These are phyloP conservation scores for Hydroisotoma schaefferi DNA, from an alignment of 2,888 invertebrate species.

Conservation along the genomic window DNA sequence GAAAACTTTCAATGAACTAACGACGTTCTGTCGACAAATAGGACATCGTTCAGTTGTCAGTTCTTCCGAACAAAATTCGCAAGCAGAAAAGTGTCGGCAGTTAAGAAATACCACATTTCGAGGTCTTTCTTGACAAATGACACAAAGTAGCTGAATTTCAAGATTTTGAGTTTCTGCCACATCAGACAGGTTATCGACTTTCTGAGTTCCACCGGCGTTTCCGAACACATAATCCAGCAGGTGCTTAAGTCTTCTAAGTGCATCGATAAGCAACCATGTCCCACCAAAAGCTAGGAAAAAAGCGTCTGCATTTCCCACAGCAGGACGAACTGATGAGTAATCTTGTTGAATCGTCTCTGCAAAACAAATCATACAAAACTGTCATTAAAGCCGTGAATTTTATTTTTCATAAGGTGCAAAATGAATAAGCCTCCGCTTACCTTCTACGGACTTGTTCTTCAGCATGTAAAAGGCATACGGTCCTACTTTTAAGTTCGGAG, in stretches of 20 bases:
- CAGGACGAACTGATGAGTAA: background rate
- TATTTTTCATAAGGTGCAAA: no score
- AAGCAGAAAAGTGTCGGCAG: constrained; percentile 9
- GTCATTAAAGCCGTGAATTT: no score
- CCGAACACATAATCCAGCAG: background rate
- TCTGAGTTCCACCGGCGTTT: no score
- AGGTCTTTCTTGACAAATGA: constrained; percentile 9
- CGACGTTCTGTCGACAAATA: constrained; percentile 4
- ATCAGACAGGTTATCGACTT: no score
- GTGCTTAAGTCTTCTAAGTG: background rate
- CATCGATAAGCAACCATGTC: constrained; percentile 7
- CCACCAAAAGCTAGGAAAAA: constrained; percentile 7
- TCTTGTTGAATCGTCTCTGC: background rate
- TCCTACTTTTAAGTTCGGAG: constrained; percentile 5
- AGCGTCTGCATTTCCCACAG: background rate
- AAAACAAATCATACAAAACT: background rate
- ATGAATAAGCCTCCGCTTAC: constrained; percentile 1
- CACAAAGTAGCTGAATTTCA: constrained; percentile 1
- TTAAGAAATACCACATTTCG: constrained; percentile 10
- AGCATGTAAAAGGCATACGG: constrained; percentile 10
- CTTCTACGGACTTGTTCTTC: background rate
- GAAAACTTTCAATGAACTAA: background rate
- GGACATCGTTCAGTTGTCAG: constrained; percentile 11
- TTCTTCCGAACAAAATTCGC: constrained; percentile 1
- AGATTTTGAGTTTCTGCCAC: no score